Evolutionary conservation across 2,113 vertebrate species (phyloP), one percentile per base, ranked within the genome.

Genomic region (Daphoenositta chrysoptera): DNA sequence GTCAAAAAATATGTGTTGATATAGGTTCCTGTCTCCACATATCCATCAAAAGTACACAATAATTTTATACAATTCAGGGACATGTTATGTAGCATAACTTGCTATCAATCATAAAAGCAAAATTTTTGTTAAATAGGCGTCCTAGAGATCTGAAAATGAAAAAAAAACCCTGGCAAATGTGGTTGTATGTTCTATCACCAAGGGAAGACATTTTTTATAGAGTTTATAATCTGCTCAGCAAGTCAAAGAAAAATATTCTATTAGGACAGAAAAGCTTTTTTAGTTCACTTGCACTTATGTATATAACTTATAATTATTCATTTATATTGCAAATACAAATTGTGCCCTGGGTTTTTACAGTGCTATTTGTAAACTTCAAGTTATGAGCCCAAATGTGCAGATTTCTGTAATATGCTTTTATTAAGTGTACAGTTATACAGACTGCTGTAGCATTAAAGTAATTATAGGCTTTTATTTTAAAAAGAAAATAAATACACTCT

Each of bases 351-450:
- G 19, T 94, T 94, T 37, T 93, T 96, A 90, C 64, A 91, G 50
- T 89, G n/a, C 56, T 96, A 71, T 87, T 58, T 90, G 71, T 96
- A 97, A 94, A 89, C 80, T 84, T 87, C 95, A 94, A 91, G 75
- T 78, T 83, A n/a, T 80, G 85, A 56, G 47, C 90, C 31, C 61
- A 76, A 33, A 86, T 57, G 42, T 64, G 69, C 22, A 80, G 40
- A 85, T 78, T 79, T 75, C 66, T 72, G 28, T 68, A 73, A 68
- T 63, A 40, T 76, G 77, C 73, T 87, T 65, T 84, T 88, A 61
- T 86, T 92, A 95, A 95, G 92, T 81, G 68, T 79, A 77, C 57
- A 94, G 71, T 37, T 82, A 48, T 39, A 44, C n/a, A 83, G 35
- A 63, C 21, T 58, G 27, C 48, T 63, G 16, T 64, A 61, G 71